Conservation (phyloP, 2,888 invertebrate genomes). For the Watsonalla binaria region DNA sequence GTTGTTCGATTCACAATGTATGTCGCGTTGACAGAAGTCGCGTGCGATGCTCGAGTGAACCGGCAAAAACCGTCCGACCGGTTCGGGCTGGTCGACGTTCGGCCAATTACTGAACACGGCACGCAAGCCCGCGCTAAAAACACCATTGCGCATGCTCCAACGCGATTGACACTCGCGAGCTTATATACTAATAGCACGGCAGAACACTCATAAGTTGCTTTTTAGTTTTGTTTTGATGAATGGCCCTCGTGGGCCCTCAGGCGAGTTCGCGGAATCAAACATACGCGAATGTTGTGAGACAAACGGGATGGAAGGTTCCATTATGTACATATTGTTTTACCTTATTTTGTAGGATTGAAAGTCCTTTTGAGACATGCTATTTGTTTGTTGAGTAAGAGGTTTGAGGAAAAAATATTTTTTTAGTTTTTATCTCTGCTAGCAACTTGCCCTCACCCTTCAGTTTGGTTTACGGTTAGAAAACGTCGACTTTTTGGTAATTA, state of each 20-base stretch:
- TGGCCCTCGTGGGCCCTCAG: slow-evolving; percentile 37
- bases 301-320: not conserved
- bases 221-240: slow-evolving; percentile 63
- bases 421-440: too few relatives aligned
- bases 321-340: not conserved
- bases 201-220: slow-evolving; percentile 70
- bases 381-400: too few relatives aligned
- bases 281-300: slow-evolving; percentile 18
- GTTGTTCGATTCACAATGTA: slow-evolving; percentile 12
- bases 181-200: slow-evolving; percentile 40
- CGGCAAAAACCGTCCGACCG: slow-evolving; percentile 22
- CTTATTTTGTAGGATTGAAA: too few relatives aligned
- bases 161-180: slow-evolving; percentile 60
- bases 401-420: too few relatives aligned
- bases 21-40: slow-evolving; percentile 17
- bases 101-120: slow-evolving; percentile 69
- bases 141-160: slow-evolving; percentile 57
- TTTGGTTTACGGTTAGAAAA: too few relatives aligned
- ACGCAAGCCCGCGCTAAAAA: slow-evolving; percentile 49
- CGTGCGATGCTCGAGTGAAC: slow-evolving; percentile 25
- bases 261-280: slow-evolving; percentile 35
- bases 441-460: too few relatives aligned
- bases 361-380: too few relatives aligned
- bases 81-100: slow-evolving; percentile 43
- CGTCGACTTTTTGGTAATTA: too few relatives aligned